Evolutionary conservation across 2,113 vertebrate genomes (phyloP).

Genomic region (Thermophis baileyi): DNA sequence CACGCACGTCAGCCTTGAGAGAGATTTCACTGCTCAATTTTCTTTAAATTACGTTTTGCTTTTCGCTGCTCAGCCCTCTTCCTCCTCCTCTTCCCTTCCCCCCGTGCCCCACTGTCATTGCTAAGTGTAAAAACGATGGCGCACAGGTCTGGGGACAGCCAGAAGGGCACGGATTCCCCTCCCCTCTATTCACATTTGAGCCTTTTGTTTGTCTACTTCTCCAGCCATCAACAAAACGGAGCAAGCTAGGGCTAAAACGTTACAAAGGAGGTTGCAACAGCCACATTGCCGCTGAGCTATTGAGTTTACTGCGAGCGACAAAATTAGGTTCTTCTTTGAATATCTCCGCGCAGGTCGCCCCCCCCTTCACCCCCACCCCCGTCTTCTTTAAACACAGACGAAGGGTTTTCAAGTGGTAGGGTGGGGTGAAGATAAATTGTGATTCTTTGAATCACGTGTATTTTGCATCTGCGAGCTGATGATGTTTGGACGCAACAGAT

Average conservation of each 20-base stretch:
- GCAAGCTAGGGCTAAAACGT: background rate
- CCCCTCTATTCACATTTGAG: conserved; percentile 17
- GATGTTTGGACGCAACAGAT: conserved; percentile 41
- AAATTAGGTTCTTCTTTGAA: background rate
- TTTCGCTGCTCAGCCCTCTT: background rate
- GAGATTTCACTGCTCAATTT: background rate
- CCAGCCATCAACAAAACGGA: conserved; percentile 6
- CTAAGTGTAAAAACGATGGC: conserved; percentile 25
- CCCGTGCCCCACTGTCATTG: background rate
- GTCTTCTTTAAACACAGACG: background rate
- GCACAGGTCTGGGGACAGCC: conserved; percentile 28
- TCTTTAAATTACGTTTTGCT: background rate
- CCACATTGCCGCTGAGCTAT: background rate
- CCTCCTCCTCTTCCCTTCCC: background rate
- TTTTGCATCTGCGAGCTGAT: conserved; percentile 45
- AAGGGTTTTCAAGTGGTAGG: background rate
- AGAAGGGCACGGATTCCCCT: background rate
- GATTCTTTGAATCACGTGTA: conserved; percentile 29
- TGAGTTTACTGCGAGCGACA: background rate
- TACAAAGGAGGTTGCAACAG: background rate
- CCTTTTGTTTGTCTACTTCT: background rate
- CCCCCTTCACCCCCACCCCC: background rate
- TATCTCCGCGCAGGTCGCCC: background rate
- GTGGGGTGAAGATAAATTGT: background rate
- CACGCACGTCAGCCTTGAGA: background rate